Conservation (phyloP, 1,140 invertebrate species). For the Trissolcus basalis region DNA sequence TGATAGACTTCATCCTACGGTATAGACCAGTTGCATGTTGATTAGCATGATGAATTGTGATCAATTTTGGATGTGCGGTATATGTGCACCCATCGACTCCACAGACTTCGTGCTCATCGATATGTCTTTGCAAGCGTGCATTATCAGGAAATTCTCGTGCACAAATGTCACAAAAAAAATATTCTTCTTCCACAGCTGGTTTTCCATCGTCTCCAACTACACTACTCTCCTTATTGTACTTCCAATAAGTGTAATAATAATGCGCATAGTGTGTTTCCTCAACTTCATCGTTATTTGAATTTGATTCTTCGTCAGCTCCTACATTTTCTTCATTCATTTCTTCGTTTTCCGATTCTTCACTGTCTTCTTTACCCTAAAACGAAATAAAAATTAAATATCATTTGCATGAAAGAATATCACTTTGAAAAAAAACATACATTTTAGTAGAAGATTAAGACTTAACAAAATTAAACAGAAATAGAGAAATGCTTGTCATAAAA, state of each 20-base stretch:
- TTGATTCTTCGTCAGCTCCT: background rate
- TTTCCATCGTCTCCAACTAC: constrained; percentile 37
- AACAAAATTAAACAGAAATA: too few species aligned
- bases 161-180: constrained; percentile 84
- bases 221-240: background rate
- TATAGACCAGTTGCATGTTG: constrained; percentile 88
- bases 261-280: constrained; percentile 5
- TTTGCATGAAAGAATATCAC: too few species aligned
- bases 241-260: constrained; percentile 6
- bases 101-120: constrained; percentile 83
- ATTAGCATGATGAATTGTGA: constrained; percentile 86
- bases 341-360: constrained; percentile 5
- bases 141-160: constrained; percentile 81
- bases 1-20: constrained; percentile 83
- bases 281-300: constrained; percentile 9
- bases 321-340: constrained; percentile 5
- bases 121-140: constrained; percentile 80
- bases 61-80: constrained; percentile 84
- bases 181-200: constrained; percentile 51
- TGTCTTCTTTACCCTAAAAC: constrained; percentile 16
- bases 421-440: too few species aligned
- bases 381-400: constrained; percentile 4
- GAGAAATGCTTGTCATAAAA: too few species aligned
- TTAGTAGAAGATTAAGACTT: too few species aligned
- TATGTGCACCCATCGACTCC: constrained; percentile 88